A percentile compares a stretch with the other conserved stretches of the same genome.
Evolutionary conservation across 2,113 vertebrate genomes (phyloP).

Genomic region (Onychostruthus taczanowskii): DNA sequence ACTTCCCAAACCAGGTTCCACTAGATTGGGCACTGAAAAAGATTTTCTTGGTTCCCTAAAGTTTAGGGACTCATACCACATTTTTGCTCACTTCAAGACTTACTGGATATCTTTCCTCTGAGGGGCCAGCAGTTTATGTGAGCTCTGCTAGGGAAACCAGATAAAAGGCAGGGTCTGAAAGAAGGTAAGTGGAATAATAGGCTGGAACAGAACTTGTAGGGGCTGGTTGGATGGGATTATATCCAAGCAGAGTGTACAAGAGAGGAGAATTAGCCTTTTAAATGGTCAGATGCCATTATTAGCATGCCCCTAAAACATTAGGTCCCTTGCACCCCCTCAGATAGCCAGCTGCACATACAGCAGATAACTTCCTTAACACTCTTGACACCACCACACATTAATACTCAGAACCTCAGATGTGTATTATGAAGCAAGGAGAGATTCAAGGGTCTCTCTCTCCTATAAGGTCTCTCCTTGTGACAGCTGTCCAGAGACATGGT

Average conservation of each 20-base stretch:
- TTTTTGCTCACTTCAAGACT: neutral
- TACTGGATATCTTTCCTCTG: neutral
- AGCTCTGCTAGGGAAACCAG: neutral
- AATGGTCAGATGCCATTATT: neutral
- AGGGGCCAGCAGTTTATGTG: accelerated
- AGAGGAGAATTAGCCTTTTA: neutral
- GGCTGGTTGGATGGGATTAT: neutral
- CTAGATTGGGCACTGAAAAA: neutral
- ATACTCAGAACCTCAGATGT: neutral
- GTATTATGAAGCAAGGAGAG: neutral
- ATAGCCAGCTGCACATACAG: neutral
- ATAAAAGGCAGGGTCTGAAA: neutral
- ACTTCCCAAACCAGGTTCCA: neutral
- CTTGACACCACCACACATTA: neutral
- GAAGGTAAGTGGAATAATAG: neutral
- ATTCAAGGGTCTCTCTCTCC: neutral
- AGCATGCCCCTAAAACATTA: neutral
- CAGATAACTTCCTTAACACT: neutral
- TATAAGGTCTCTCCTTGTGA: neutral
- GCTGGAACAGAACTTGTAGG: neutral
- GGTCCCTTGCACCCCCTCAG: neutral
- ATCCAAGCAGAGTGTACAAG: neutral
- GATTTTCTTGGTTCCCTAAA: neutral
- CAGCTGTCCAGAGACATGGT: neutral
- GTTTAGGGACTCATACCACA: neutral